Evolutionary conservation across 2,797 vertebrate species (phyloP), one percentile per base, ranked within the genome.

Genomic region (Arctocebus calabarensis): DNA sequence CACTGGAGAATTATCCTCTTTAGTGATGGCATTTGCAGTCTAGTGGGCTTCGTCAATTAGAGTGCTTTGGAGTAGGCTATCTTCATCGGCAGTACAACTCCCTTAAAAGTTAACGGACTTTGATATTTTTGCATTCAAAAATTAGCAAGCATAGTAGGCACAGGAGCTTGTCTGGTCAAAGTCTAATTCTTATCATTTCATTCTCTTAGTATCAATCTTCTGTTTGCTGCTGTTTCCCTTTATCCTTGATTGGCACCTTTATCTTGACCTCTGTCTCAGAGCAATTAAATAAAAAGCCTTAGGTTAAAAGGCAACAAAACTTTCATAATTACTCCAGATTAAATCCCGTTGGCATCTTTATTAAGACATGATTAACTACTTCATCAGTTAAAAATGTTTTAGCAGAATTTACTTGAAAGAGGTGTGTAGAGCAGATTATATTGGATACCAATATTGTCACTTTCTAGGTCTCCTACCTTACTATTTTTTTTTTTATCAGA

Each of bases 241-340:
- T 13, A n/a, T 52, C 70, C 37, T 37, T 68, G 23, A 90, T 74
- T 68, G 45, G 0, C 22, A 73, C 34, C 40, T 96, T 84, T 37
- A 61, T 90, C n/a, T 87, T 79, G n/a, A 83, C 29, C 5, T 84
- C 64, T 57, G 12, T 52, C 77, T 68, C 25, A 84, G n/a, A 96
- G 32, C 40, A 95, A 66, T 64, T 83, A 7, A 64, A 75, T 75
- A n/a, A 8, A 29, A 84, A 68, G 48, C 3, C 6, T 22, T 37
- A 61, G n/a, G 48, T 61, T 23, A 84, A 79, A 66, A 14, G 57
- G 23, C 23, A 75, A 29, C 34, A 70, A 81, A 89, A 68, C 37
- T 96, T 93, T 78, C 37, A 68, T 74, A 66, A 84, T 90, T 79
- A 68, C 7, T 48, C 22, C 29, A 89, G 40, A 74, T 85, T 90